Evolutionary conservation across 1,140 invertebrate genomes (phyloP).

Genomic region (Calliopsis andreniformis): DNA sequence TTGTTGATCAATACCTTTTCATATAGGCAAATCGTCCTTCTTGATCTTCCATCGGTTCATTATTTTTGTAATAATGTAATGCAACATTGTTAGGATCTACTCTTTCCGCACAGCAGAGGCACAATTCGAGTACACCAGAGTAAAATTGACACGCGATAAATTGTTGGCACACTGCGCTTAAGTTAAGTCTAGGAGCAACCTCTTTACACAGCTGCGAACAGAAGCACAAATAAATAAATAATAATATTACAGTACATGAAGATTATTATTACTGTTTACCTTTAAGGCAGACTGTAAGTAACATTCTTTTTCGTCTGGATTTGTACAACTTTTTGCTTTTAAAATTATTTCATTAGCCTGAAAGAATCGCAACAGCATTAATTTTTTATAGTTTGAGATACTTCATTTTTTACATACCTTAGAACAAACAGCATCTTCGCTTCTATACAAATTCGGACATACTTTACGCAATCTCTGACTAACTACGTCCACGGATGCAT

Average conservation of each 20-base stretch:
- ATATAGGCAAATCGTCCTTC: constrained; percentile 88
- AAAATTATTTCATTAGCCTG: constrained; percentile 94
- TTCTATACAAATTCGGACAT: constrained; percentile 96
- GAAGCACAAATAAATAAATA: constrained; percentile 11
- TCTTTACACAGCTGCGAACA: constrained; percentile 89
- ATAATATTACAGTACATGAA: not conserved
- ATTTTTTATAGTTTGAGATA: constrained; percentile 16
- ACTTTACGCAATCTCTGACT: constrained; percentile 93
- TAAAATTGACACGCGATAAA: constrained; percentile 91
- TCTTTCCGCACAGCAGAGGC: constrained; percentile 90
- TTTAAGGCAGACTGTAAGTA: constrained; percentile 89
- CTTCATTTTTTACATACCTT: constrained; percentile 84
- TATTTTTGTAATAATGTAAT: constrained; percentile 93
- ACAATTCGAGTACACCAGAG: constrained; percentile 93
- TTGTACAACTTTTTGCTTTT: constrained; percentile 87
- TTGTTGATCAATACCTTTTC: constrained; percentile 82
- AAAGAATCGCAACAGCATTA: constrained; percentile 3
- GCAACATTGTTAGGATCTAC: constrained; percentile 94
- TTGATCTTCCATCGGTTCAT: constrained; percentile 90
- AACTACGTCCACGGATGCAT: constrained; percentile 95
- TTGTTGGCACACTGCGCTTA: constrained; percentile 89
- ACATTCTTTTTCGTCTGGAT: constrained; percentile 87
- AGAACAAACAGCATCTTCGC: constrained; percentile 97
- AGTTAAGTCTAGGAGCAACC: constrained; percentile 90
- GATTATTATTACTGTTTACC: constrained; percentile 47